These are phyloP conservation scores for Drosophila hamatofila DNA, from an alignment of 2,888 invertebrate genomes.

Conservation along the genomic window DNA sequence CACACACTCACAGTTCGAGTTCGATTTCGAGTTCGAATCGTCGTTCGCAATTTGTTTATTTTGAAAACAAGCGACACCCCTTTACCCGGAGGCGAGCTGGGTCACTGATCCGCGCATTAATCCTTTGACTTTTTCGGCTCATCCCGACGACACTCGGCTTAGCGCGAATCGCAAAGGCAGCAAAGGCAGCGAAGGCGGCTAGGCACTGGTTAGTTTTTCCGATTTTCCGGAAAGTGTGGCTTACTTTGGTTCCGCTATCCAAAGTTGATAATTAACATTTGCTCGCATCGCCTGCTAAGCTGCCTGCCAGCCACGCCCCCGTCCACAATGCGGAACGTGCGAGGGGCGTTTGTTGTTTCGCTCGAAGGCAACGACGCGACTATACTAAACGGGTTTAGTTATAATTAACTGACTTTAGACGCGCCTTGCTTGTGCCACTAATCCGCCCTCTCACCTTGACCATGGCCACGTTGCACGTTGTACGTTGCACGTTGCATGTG, in stretches of 20 bases:
- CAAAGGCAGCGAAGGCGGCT: background rate
- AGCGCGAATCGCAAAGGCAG: constrained; percentile 7
- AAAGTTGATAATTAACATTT: constrained; percentile 77
- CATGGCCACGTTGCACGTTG: background rate
- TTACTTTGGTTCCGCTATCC: constrained; percentile 75
- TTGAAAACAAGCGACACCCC: constrained; percentile 81
- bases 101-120: constrained; percentile 59
- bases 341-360: constrained; percentile 53
- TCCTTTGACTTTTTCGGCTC: constrained; percentile 77
- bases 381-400: constrained; percentile 63
- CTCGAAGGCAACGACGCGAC: constrained; percentile 43
- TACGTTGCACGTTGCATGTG: background rate
- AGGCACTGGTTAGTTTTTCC: constrained; percentile 8
- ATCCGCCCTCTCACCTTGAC: constrained; percentile 16
- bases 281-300: constrained; percentile 52
- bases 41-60: constrained; percentile 75
- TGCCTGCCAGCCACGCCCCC: constrained; percentile 45
- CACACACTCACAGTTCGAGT: background rate
- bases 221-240: constrained; percentile 79
- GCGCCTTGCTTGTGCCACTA: constrained; percentile 45
- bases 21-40: constrained; percentile 1
- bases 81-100: constrained; percentile 52
- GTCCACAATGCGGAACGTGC: background rate
- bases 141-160: constrained; percentile 32
- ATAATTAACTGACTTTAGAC: constrained; percentile 73